Percentiles rank a stretch among this genome's conserved stretches.
Conservation (phyloP, 2,888 invertebrate species). For the Aphrophora alni region DNA sequence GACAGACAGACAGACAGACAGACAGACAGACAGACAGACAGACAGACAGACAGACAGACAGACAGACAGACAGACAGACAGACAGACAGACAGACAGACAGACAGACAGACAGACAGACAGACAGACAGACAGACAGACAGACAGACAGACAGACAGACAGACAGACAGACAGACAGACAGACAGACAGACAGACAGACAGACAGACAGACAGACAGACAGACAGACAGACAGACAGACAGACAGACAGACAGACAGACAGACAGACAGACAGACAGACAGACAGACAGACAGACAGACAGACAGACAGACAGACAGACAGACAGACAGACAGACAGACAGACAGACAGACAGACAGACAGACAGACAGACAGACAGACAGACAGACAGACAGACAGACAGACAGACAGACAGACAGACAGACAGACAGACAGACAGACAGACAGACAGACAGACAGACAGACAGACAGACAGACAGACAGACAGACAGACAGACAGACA, state of each 20-base stretch:
- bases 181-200: not conserved
- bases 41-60: slow-evolving; percentile 10
- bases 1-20: not conserved
- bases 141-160: slow-evolving; percentile 7
- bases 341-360: slow-evolving; percentile 7
- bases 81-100: slow-evolving; percentile 14
- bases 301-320: not conserved
- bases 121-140: not conserved
- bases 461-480: slow-evolving; percentile 4
- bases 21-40: not conserved
- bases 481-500: not conserved
- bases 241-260: slow-evolving; percentile 7
- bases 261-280: slow-evolving; percentile 7
- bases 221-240: not conserved
- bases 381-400: not conserved
- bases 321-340: not conserved
- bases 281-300: not conserved
- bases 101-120: slow-evolving; percentile 14
- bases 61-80: slow-evolving; percentile 12
- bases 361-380: slow-evolving; percentile 7
- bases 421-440: not conserved
- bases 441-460: slow-evolving; percentile 7
- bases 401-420: not conserved
- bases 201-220: not conserved
- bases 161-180: slow-evolving; percentile 7